phyloP scores from a whole-genome alignment of 37 sponge, comb jelly and placozoan species.

The Lycopodina hypogea region DNA sequence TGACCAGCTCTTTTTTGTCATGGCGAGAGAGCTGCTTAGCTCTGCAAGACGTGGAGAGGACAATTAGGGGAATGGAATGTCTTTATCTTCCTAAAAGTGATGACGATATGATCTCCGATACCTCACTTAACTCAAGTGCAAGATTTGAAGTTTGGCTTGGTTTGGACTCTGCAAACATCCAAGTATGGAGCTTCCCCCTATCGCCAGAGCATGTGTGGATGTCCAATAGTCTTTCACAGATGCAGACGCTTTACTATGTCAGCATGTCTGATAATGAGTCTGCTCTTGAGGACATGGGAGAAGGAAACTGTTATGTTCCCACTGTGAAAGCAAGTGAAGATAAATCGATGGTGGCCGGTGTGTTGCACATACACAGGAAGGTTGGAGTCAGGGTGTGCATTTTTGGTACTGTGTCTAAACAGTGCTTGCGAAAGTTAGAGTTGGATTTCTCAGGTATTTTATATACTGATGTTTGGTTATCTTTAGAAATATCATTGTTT shows the following conservation, averaged over 20 bases:
- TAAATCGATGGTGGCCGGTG: slow-evolving; percentile 9
- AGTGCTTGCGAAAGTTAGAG: background rate
- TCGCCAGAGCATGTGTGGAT: background rate
- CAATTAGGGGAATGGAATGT: background rate
- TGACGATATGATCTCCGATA: background rate
- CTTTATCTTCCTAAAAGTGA: background rate
- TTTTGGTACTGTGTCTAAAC: background rate
- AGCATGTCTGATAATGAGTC: background rate
- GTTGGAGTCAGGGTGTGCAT: background rate
- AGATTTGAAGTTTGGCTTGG: slow-evolving; percentile 56
- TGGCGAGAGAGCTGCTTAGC: slow-evolving; percentile 12
- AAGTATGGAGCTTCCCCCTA: slow-evolving; percentile 25
- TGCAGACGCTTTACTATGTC: background rate
- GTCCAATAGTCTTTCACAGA: background rate
- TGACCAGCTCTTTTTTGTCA: background rate
- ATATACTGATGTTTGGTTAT: no score
- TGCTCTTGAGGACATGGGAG: background rate
- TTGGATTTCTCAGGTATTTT: slow-evolving; percentile 16
- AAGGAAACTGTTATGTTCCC: background rate
- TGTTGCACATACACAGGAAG: background rate
- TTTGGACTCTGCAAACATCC: background rate
- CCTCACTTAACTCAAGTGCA: slow-evolving; percentile 15
- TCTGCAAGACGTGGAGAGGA: background rate
- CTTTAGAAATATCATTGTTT: no score
- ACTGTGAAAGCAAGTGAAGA: slow-evolving; percentile 3